Conservation (phyloP, 2,888 invertebrate genomes). For the Drosophila atripex region DNA sequence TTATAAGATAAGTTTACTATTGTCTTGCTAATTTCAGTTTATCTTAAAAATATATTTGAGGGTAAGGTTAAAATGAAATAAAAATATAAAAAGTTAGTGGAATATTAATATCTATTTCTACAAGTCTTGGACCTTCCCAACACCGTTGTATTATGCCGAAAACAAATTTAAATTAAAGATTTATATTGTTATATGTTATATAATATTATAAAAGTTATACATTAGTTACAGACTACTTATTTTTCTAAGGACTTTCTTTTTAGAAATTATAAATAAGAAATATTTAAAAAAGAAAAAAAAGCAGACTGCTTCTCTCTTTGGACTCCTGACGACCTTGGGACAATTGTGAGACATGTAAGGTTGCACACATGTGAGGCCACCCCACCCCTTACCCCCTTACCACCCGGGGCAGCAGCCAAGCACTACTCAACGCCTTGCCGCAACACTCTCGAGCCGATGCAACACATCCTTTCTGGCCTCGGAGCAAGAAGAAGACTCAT, state of each 20-base stretch:
- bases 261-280: background rate
- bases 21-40: background rate
- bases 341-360: constrained; percentile 13
- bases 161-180: no score
- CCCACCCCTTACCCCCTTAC: background rate
- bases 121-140: no score
- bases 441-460: constrained; percentile 57
- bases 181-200: no score
- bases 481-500: constrained; percentile 47
- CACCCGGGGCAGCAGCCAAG: constrained; percentile 38
- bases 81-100: no score
- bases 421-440: constrained; percentile 60
- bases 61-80: no score
- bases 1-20: background rate
- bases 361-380: constrained; percentile 1
- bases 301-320: background rate
- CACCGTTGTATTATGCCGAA: no score
- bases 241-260: background rate
- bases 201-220: background rate
- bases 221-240: background rate
- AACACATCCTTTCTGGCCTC: constrained; percentile 58
- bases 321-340: constrained; percentile 59
- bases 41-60: no score
- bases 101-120: no score
- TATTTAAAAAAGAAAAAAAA: background rate